Evolutionary conservation across 2,113 vertebrate species (phyloP), one percentile per base, ranked within the genome.

Genomic region (Sinocyclocheilus anophthalmus): DNA sequence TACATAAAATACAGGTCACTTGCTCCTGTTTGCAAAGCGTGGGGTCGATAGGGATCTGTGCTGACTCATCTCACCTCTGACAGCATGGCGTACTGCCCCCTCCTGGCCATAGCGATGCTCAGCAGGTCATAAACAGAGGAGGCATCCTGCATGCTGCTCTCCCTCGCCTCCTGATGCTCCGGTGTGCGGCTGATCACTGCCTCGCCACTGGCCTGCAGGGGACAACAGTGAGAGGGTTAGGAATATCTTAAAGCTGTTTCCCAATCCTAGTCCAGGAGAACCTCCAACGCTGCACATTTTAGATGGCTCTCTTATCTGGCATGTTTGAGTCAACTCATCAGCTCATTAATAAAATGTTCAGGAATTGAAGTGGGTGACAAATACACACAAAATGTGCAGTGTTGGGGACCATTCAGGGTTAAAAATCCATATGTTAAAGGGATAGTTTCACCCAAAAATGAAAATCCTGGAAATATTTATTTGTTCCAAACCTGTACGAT

Each of bases 1-100:
- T 16, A 59, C 20, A 77, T 72, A 73, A 84, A 55, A 57, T 79
- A 18, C 30, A 65, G 55, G 45, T 80, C 24, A 61, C 63, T 67
- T n/a, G 53, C 65, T 45, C 53, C 9, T 45, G 13, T 12, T 83
- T 30, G 5, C 8, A 61, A 80, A 87, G 42, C 48, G 4, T 10
- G 2, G 10, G 53, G 20, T 37, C 9, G 8, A 59, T n/a, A 20
- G 2, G 1, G 50, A 59, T 83, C n/a, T 81, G 61, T 37, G 53
- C 53, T n/a, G 53, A 30, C 8, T 55, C 37, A 45, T n/a, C 61
- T 79, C 95, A 99, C 98, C 97, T 99, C 97, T 1, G 98, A 97
- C 8, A 99, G 96, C 96, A 99, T 97, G 93, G 92, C 92, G 45
- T 98, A 99, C 96, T 99, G 98, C 94, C 97, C 97, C 92, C 97